Base-by-base conservation (phyloP, 2,888 invertebrate species). In the Caenorhabditis afra region DNA sequence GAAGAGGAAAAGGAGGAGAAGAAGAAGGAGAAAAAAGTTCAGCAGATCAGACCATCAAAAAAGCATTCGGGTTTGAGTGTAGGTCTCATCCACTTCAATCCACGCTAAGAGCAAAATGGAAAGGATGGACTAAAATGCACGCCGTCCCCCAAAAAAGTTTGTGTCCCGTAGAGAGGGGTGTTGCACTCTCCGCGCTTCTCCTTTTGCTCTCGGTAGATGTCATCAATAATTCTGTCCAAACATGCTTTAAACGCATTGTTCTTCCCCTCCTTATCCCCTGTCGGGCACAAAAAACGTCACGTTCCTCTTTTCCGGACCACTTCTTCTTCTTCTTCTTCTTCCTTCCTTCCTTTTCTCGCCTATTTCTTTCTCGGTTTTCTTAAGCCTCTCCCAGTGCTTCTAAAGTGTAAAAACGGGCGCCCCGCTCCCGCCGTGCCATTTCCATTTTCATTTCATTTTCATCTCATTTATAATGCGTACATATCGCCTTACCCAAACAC, bases 181-280 rank as follows among this genome's bases (percentile, higher is more conserved):
- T 55, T 70, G 62, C 70, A 61, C 62, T 62, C 53, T 18, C 52
- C 11, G n/a, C 57, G 44, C 61, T 55, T 44, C 22, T 41, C 59
- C 35, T 45, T 64, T 45, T 77, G 29, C 29, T 29, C 29, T 70
- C 73, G 68, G 76, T 68, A 68, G 58, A 67, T 67, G 68, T 74
- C 74, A 68, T 79, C 79, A 71, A 70, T 70, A 61, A 74, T 79
- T 74, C 79, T 74, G 79, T 65, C 74, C 61, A 74, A 74, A 74
- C 79, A 74, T 74, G 74, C 74, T 62, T 68, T 68, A 57, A 79
- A 79, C 68, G 68, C 79, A 58, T 64, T 74, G 67, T 74, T 74
- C 67, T 74, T 68, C 65, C 41, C 53, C 47, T 59, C 58, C 53
- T 66, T 66, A 53, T 62, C 70, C 59, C 57, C 67, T 62, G 61